phyloP scores from a whole-genome alignment of 2,888 invertebrate genomes.

The Leptopterna dolabrata region DNA sequence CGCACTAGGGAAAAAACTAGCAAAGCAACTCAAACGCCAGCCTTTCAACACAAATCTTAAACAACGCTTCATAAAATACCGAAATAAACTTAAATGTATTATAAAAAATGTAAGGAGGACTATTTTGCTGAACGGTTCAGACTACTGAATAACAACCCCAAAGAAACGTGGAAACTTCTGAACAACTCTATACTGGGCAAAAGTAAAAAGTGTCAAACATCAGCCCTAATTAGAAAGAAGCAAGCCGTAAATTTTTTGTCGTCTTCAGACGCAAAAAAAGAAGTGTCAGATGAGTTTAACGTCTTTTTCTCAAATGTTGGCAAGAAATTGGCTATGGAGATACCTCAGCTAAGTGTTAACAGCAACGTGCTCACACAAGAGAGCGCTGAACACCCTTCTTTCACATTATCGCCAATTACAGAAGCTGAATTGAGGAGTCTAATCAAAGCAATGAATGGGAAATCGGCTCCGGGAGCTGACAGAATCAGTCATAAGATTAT shows the following conservation, averaged over 20 bases:
- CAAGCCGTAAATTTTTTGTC: too few species aligned
- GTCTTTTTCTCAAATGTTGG: slow-evolving; percentile 7
- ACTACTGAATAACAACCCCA: background rate
- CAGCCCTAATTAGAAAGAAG: background rate
- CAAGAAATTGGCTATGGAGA: background rate
- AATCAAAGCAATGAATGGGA: background rate
- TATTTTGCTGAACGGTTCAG: background rate
- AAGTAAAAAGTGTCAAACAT: background rate
- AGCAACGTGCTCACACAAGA: background rate
- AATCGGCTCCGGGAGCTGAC: slow-evolving; percentile 10
- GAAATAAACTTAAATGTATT: slow-evolving; percentile 7
- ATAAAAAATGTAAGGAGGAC: slow-evolving; percentile 1
- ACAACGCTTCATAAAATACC: background rate
- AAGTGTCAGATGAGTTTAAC: slow-evolving; percentile 16
- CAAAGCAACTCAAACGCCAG: background rate
- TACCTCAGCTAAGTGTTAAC: background rate
- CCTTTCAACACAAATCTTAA: slow-evolving; percentile 28
- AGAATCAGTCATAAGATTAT: background rate
- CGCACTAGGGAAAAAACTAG: slow-evolving; percentile 39
- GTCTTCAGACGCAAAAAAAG: too few species aligned
- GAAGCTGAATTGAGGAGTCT: background rate
- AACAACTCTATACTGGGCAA: background rate
- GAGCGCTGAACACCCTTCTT: background rate
- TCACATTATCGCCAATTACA: background rate
- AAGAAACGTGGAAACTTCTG: slow-evolving; percentile 20